A percentile compares a stretch with the other conserved stretches of the same genome.
Evolutionary conservation across 2,797 vertebrate species (phyloP).

Genomic region (Sebastes hubbsi): DNA sequence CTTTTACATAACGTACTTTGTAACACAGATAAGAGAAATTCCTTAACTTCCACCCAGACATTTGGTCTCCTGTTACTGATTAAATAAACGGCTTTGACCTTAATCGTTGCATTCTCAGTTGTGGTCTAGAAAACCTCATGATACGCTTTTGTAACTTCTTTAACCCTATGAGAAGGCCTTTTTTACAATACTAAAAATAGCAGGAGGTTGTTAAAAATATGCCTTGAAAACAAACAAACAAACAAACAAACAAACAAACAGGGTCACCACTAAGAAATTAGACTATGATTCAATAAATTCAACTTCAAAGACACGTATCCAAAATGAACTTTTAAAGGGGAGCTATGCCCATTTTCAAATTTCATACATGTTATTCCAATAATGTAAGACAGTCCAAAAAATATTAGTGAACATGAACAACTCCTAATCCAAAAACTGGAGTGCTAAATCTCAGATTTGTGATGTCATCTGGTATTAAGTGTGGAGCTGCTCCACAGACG

Average conservation of each 20-base stretch:
- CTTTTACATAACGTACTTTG: not conserved
- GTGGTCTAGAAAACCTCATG: conserved; percentile 11
- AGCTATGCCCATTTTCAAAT: no score
- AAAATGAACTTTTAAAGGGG: not conserved
- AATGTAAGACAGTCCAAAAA: no score
- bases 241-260: no score
- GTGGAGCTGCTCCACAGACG: no score
- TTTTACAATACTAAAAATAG: conserved; percentile 5
- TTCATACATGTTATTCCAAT: no score
- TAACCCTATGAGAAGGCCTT: not conserved
- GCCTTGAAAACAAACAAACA: not conserved
- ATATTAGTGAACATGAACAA: no score
- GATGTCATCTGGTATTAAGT: no score
- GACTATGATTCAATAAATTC: not conserved
- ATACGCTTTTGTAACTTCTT: conserved; percentile 24
- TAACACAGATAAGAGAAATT: not conserved
- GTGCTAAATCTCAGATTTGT: no score
- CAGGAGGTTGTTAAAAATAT: not conserved
- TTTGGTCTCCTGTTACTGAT: conserved; percentile 3
- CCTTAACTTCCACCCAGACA: not conserved
- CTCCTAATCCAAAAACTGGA: no score
- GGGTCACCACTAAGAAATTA: not conserved
- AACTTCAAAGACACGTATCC: not conserved
- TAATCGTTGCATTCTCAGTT: conserved; percentile 29
- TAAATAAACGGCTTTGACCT: conserved; percentile 27